A percentile compares a stretch with the other conserved stretches of the same genome.
Conservation (phyloP, 92 coral and sea anemone species). For the Galaxea fascicularis region DNA sequence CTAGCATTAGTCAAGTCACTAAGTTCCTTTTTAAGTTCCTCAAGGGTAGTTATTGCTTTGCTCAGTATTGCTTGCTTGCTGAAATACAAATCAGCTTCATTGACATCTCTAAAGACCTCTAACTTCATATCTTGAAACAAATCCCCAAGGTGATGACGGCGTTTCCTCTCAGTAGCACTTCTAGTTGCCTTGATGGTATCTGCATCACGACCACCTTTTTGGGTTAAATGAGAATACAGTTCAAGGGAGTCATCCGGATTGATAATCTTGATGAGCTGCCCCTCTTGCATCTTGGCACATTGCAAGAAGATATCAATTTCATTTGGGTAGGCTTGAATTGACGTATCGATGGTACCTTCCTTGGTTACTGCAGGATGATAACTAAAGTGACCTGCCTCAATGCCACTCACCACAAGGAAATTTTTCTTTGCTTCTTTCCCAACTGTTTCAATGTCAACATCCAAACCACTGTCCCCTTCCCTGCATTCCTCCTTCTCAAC, state of each 20-base stretch:
- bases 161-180: conserved; percentile 86
- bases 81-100: conserved; percentile 68
- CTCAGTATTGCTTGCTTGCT: conserved; percentile 84
- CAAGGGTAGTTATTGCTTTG: conserved; percentile 66
- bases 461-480: conserved; percentile 26
- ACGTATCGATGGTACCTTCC: conserved; percentile 79
- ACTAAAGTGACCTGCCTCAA: conserved; percentile 70
- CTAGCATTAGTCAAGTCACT: conserved; percentile 34
- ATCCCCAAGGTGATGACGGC: conserved; percentile 83
- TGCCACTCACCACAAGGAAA: conserved; percentile 58
- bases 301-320: conserved; percentile 81
- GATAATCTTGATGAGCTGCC: conserved; percentile 73
- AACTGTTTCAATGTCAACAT: conserved; percentile 60
- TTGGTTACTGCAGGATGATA: conserved; percentile 72
- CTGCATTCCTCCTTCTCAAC: conserved; percentile 37
- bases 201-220: conserved; percentile 62
- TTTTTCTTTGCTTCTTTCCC: conserved; percentile 40
- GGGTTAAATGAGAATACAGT: conserved; percentile 30
- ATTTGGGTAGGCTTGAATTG: conserved; percentile 77
- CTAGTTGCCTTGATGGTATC: conserved; percentile 76
- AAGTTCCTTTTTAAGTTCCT: conserved; percentile 41
- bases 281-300: conserved; percentile 77
- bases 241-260: conserved; percentile 71
- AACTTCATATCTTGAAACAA: conserved; percentile 73
- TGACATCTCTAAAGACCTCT: conserved; percentile 67